phyloP scores from a whole-genome alignment of 1,140 invertebrate species.

The Calycopis cecrops region DNA sequence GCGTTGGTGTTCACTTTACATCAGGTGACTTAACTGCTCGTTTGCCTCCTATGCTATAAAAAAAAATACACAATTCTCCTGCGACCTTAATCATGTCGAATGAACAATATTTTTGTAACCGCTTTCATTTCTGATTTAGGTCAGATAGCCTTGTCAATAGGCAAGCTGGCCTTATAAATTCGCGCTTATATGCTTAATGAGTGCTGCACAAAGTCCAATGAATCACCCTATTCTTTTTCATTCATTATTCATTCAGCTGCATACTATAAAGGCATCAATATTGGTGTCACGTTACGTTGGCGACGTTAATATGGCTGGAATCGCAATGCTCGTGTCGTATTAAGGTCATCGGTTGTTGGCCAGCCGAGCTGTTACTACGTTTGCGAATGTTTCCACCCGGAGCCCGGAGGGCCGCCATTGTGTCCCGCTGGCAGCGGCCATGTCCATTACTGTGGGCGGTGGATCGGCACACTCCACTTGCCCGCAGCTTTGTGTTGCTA shows the following conservation, averaged over 20 bases:
- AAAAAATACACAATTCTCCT: too few species aligned
- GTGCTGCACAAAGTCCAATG: not conserved
- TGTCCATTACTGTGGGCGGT: constrained; percentile 16
- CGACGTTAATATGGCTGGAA: too few species aligned
- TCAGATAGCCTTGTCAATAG: not conserved
- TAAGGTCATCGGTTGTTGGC: constrained; percentile 1
- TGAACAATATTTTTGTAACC: not conserved
- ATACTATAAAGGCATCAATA: too few species aligned
- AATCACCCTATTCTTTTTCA: too few species aligned
- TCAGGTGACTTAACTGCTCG: too few species aligned
- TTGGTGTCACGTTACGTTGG: too few species aligned
- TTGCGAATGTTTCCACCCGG: constrained; percentile 2
- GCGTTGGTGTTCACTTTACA: too few species aligned
- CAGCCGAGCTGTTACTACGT: not conserved
- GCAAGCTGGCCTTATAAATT: not conserved
- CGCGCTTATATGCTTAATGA: not conserved
- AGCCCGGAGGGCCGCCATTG: constrained; percentile 25
- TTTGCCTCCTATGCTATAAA: too few species aligned
- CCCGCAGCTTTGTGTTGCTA: constrained; percentile 14
- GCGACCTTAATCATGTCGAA: too few species aligned
- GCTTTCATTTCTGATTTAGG: constrained; percentile 1
- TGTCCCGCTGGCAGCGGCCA: constrained; percentile 17
- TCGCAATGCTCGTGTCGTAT: not conserved
- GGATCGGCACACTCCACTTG: constrained; percentile 17
- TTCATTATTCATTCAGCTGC: too few species aligned